Base-by-base conservation (phyloP, 2,888 invertebrate genomes). In the Acrobasis consociella region DNA sequence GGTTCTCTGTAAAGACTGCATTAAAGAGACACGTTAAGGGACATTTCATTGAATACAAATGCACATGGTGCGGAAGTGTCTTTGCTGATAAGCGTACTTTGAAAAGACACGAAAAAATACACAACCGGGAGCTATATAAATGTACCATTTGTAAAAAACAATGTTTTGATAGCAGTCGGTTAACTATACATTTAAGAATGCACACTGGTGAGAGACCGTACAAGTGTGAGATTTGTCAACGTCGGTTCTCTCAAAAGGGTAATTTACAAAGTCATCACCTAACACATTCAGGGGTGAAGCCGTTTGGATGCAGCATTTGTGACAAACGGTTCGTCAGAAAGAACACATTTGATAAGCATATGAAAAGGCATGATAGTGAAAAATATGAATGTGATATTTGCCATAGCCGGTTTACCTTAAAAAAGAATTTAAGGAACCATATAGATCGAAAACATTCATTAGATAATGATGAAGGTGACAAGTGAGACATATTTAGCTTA, bases 211-310 rank as follows among this genome's bases (percentile, higher is more conserved):
- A 46, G 46, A 46, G n/a, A 13, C 46, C 46, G 2, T 46, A 46
- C 13, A 2, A 3, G n/a, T 46, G 46, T 13, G n/a, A 13, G 11
- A 3, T 46, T 1, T 46, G 46, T 46, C 13, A 13, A 13, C 46
- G n/a, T 46, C 11, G 3, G 46, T 46, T 46, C 31, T 31, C 31
- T 31, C 31, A 31, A 7, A 31, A 31, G 31, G 7, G 7, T 7
- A 31, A 31, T 31, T 31, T 31, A 31, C 31, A 31, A 31, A 31
- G 31, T 31, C 70, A 71, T 49, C 13, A 64, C 1, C 65, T 56
- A 49, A 65, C 58, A 9, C 65, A 70, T 31, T 68, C 69, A 1
- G 65, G 69, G 0, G 66, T 68, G 37, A 73, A 72, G 56, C 66
- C 65, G 2, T 64, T 55, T 17, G 37, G 7, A 7, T 42, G 42